Evolutionary conservation across 2,797 vertebrate genomes (phyloP), one percentile per base, ranked within the genome.

Genomic region (Hoplostethus mediterraneus): DNA sequence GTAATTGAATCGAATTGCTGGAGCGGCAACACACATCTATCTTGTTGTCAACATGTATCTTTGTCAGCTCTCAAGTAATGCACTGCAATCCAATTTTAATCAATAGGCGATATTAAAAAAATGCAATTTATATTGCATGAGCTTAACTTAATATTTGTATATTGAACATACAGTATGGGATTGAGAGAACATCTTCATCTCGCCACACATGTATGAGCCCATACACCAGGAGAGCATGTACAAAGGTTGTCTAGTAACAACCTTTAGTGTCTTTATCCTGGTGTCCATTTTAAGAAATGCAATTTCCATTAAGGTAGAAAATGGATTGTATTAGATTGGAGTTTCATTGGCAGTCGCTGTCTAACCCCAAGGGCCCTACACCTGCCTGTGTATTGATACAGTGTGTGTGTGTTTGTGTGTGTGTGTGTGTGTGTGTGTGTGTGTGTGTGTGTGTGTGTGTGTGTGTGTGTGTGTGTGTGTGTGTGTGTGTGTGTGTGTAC

Each of bases 221-320:
- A 16, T 31, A 33, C 33, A 59, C 21, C 55, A 51, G 36, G 45
- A 12, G n/a, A 40, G 17, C 13, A 13, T 28, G 30, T 28, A 65
- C 21, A 28, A 58, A 25, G 11, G 36, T 17, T 38, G 36, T 12
- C 65, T 11, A 31, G 56, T 51, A 74, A n/a, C n/a, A n/a, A n/a
- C n/a, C n/a, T n/a, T n/a, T n/a, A 63, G 36, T 31, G 48, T 73
- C 60, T 13, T 13, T 48, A 45, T 68, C 10, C 36, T 12, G 9
- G 12, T 16, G 28, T 72, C 71, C 61, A 73, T 67, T 83, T 52
- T 68, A 62, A 80, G 54, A 47, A 56, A 64, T 38, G 53, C 44
- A 66, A 58, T 83, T 79, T 55, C 60, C 63, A 86, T 83, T 67
- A 81, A 33, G 30, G 61, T n/a, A 73, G 47, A 62, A 76, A 83